Evolutionary conservation across 2,797 vertebrate species (phyloP).

Genomic region (Hylomyscus alleni): DNA sequence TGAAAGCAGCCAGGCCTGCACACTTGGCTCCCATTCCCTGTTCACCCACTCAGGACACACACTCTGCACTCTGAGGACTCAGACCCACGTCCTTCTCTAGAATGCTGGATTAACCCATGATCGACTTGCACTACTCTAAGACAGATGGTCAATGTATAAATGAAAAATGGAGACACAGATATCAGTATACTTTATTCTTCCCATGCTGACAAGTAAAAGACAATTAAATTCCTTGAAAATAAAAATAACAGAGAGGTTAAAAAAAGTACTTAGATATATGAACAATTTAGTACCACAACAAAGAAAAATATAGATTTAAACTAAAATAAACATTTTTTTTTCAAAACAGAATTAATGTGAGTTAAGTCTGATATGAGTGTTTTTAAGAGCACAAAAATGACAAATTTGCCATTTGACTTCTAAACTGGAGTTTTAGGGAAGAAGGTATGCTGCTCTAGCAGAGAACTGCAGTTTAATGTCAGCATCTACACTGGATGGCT

Average conservation of each 20-base stretch:
- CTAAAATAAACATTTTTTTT: slow-evolving; percentile 4
- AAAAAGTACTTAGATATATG: not conserved
- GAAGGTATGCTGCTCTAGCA: not conserved
- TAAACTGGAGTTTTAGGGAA: not conserved
- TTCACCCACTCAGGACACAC: not conserved
- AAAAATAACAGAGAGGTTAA: not conserved
- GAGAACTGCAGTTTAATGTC: not conserved
- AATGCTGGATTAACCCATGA: not conserved
- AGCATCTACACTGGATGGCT: not conserved
- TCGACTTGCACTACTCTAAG: not conserved
- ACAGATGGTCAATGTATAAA: slow-evolving; percentile 5
- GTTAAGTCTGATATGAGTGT: not conserved
- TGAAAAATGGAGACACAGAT: not conserved
- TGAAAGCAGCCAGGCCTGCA: not conserved
- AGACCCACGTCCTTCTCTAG: slow-evolving; percentile 1
- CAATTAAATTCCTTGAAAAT: slow-evolving; percentile 47
- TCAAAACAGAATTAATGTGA: not conserved
- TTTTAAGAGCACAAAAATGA: not conserved
- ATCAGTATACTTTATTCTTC: not conserved
- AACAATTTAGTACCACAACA: not conserved
- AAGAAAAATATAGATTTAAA: slow-evolving; percentile 30
- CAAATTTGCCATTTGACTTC: not conserved
- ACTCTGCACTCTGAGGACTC: not conserved
- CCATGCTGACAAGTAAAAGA: not conserved
- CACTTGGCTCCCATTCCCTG: not conserved